Percentiles rank a stretch among this genome's conserved stretches.
Conservation (phyloP, 92 coral and sea anemone genomes). For the Zoanthus sociatus region DNA sequence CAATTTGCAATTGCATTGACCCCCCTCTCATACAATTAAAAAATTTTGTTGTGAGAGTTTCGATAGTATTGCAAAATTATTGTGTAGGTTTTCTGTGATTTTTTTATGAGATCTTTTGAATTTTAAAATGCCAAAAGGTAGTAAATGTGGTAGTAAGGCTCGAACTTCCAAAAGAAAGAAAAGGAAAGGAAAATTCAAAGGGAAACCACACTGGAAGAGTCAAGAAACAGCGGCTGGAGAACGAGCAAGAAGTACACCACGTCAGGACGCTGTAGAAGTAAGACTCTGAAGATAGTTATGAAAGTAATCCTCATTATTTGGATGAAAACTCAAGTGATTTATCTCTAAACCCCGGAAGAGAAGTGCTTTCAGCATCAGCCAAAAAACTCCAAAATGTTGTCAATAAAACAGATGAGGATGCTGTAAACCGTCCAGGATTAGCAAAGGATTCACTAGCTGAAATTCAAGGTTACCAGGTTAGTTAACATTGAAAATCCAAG, state of each 20-base stretch:
- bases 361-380: not conserved
- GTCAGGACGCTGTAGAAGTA: not conserved
- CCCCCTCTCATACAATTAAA: not conserved
- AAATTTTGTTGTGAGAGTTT: not conserved
- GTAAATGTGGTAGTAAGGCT: not conserved
- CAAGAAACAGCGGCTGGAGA: constrained; percentile 1
- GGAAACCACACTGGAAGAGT: not conserved
- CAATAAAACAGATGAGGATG: not conserved
- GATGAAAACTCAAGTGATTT: not conserved
- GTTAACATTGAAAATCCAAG: not conserved
- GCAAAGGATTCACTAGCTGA: not conserved
- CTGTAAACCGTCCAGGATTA: not conserved
- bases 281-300: not conserved
- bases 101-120: not conserved
- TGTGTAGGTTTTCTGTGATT: not conserved
- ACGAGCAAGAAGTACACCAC: not conserved
- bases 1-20: not conserved
- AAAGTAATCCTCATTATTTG: not conserved
- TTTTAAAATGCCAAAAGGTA: constrained; percentile 1
- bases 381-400: not conserved
- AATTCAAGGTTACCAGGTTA: not conserved
- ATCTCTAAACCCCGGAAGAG: not conserved
- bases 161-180: not conserved
- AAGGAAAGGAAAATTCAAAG: not conserved
- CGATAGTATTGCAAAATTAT: not conserved